phyloP scores from a whole-genome alignment of 2,797 vertebrate genomes.

The Petrocephalus schoutedeni region DNA sequence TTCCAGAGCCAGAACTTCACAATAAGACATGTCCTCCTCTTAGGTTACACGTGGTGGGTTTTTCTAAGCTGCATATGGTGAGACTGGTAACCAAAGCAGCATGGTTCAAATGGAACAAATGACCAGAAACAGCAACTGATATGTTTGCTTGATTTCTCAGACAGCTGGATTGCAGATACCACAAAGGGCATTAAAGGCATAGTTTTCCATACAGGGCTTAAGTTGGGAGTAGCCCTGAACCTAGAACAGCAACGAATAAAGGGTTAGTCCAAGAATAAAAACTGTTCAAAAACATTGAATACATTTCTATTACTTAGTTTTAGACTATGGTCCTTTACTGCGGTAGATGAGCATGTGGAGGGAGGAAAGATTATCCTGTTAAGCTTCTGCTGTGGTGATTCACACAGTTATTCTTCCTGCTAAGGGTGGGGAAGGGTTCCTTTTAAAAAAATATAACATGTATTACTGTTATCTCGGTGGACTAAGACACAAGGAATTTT shows the following conservation, averaged over 20 bases:
- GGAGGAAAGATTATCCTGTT: not conserved
- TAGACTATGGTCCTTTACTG: not conserved
- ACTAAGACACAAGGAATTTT: constrained; percentile 10
- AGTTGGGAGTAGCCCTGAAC: not conserved
- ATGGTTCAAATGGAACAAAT: too few relatives aligned
- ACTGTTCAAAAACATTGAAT: not conserved
- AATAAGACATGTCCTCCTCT: not conserved
- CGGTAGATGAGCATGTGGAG: not conserved
- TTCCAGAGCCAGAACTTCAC: not conserved
- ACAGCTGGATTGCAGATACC: not conserved
- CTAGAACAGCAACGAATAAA: not conserved
- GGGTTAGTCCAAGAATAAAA: not conserved
- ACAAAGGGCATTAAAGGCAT: not conserved
- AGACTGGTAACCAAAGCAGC: not conserved
- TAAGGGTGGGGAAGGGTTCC: not conserved
- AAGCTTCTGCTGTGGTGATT: not conserved
- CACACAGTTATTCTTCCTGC: not conserved
- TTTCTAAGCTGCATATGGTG: not conserved
- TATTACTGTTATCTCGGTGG: constrained; percentile 6
- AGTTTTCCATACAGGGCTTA: not conserved
- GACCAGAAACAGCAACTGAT: not conserved
- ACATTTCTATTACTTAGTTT: not conserved
- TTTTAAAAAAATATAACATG: not conserved
- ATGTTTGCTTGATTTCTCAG: not conserved
- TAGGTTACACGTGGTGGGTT: not conserved